Evolutionary conservation across 2,113 vertebrate species (phyloP).

Genomic region (Ranitomeya imitator): DNA sequence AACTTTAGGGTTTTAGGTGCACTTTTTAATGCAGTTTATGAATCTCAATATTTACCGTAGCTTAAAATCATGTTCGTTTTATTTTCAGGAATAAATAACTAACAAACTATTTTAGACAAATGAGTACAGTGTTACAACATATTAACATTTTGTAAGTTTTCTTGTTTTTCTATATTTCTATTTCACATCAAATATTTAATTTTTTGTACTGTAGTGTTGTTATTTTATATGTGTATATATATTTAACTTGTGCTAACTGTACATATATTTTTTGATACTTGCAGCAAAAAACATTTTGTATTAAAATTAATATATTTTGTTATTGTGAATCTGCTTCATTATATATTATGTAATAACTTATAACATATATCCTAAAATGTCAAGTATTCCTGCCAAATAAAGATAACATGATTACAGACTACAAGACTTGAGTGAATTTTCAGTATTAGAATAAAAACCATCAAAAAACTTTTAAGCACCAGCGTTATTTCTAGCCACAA

Average conservation of each 20-base stretch:
- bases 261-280: slow-evolving; percentile 44
- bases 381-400: neutral
- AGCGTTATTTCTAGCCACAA: neutral
- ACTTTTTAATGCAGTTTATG: neutral
- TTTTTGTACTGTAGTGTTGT: slow-evolving; percentile 41
- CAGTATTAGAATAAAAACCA: neutral
- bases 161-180: slow-evolving; percentile 5
- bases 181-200: slow-evolving; percentile 39
- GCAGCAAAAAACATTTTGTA: slow-evolving; percentile 28
- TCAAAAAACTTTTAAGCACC: neutral
- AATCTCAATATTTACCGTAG: slow-evolving; percentile 15
- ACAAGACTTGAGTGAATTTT: neutral
- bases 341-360: neutral
- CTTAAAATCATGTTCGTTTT: neutral
- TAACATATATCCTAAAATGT: neutral
- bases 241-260: slow-evolving; percentile 49
- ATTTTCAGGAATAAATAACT: neutral
- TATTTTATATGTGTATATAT: slow-evolving; percentile 42
- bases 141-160: neutral
- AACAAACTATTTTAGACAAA: neutral
- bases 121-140: neutral
- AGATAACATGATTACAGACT: neutral
- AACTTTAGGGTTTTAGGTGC: neutral
- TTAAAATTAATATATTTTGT: slow-evolving; percentile 57
- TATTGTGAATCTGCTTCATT: slow-evolving; percentile 23